Evolutionary conservation across 2,888 invertebrate species (phyloP).

Genomic region (Megaustenia siamemsis): DNA sequence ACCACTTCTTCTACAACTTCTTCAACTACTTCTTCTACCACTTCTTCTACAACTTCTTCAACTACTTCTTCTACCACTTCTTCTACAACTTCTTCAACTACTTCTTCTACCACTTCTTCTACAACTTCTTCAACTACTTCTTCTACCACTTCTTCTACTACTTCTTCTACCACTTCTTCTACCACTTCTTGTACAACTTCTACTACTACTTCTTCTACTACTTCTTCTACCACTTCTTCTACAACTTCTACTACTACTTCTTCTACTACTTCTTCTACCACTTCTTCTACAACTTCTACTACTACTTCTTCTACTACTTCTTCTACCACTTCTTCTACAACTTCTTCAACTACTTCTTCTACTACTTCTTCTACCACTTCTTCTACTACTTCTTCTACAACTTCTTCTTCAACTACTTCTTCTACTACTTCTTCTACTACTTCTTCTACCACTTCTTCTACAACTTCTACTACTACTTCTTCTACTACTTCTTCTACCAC

Average conservation of each 20-base stretch:
- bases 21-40: neutral
- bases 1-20: constrained; percentile 19
- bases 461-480: constrained; percentile 36
- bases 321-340: constrained; percentile 56
- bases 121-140: neutral
- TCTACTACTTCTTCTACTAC: constrained; percentile 41
- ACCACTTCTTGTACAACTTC: constrained; percentile 23
- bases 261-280: constrained; percentile 39
- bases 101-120: neutral
- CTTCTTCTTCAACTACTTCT: constrained; percentile 10
- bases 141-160: constrained; percentile 10
- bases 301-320: constrained; percentile 41
- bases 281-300: constrained; percentile 31
- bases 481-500: constrained; percentile 10
- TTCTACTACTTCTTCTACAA: constrained; percentile 32
- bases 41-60: neutral
- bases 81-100: neutral
- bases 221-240: constrained; percentile 33
- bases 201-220: constrained; percentile 39
- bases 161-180: constrained; percentile 16
- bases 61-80: constrained; percentile 1
- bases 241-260: constrained; percentile 8
- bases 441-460: constrained; percentile 37
- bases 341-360: constrained; percentile 47
- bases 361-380: constrained; percentile 37